Evolutionary conservation across 2,888 invertebrate genomes (phyloP), one percentile per base, ranked within the genome.

Genomic region (Acleris literana): DNA sequence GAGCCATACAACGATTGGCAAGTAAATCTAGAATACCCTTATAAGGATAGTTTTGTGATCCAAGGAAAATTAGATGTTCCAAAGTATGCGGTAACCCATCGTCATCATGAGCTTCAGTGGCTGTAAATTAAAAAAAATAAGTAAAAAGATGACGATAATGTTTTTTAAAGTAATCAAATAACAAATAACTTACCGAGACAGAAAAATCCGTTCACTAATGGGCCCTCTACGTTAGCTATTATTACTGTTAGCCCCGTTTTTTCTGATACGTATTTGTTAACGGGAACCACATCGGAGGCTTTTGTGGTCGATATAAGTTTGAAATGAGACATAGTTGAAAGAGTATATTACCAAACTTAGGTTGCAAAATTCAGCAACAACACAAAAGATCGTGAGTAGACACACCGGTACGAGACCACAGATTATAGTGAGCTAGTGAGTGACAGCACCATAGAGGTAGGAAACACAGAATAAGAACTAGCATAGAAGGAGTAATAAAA

Each of bases 61-160:
- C 98, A 83, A 98, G 91, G 86, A 98, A 98, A 58, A 98, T 95
- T 13, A 98, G 93, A 90, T 98, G 98, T 80, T 98, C 98, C 85
- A 98, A 89, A 0, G 98, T 98, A 82, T 98, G 98, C 0, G 98
- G 98, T 63, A 98, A 85, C 3, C 98, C 98, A 90, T 98, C 98
- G 86, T 98, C 97, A 82, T 97, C 97, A 78, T 96, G 95, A 0
- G 98, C 96, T 92, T 98, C 97, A 5, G 98, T 98, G 9, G 97
- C 98, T 98, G 80, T 57, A 63, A 74, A 13, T n/a, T n/a, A 51
- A 11, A 44, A 11, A 17, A 13, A 7, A 48, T 49, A 20, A 3
- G 2, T 43, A 49, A 13, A 20, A 16, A 13, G 5, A 44, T 7
- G 13, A 55, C 17, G 43, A 54, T 29, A 11, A 43, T 1, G 5